A percentile compares a stretch with the other conserved stretches of the same genome.
These are phyloP conservation scores for Leptestheria dahalacensis DNA, from an alignment of 1,140 invertebrate genomes.

Conservation along the genomic window DNA sequence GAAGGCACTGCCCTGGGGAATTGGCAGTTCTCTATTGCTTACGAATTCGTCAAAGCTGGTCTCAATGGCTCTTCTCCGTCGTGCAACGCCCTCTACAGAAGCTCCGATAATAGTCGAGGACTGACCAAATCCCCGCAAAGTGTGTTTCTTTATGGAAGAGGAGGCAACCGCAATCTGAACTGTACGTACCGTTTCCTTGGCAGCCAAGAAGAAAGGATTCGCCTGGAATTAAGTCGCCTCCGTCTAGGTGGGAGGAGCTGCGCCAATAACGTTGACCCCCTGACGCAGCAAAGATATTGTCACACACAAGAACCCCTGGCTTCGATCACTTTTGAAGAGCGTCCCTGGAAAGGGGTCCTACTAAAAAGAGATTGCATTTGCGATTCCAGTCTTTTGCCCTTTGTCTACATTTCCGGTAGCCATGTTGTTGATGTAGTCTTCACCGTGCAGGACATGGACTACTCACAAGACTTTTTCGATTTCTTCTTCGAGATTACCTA, in stretches of 20 bases:
- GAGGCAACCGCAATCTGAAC: constrained; percentile 52
- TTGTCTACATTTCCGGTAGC: constrained; percentile 37
- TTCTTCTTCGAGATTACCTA: constrained; percentile 65
- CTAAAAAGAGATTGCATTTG: constrained; percentile 56
- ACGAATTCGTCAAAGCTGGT: constrained; percentile 63
- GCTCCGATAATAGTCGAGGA: constrained; percentile 21
- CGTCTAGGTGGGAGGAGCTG: constrained; percentile 22
- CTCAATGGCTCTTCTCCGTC: constrained; percentile 36
- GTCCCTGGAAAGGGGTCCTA: constrained; percentile 41
- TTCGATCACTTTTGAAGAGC: constrained; percentile 50
- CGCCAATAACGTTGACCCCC: constrained; percentile 3
- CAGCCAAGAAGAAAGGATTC: constrained; percentile 20
- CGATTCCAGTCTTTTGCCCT: constrained; percentile 28
- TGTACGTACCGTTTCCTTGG: constrained; percentile 68
- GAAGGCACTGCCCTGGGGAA: constrained; percentile 49
- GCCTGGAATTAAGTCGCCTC: constrained; percentile 38
- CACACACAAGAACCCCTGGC: constrained; percentile 25
- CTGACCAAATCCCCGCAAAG: constrained; percentile 56
- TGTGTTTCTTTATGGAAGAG: constrained; percentile 64
- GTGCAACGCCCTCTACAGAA: constrained; percentile 47
- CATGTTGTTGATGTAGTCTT: constrained; percentile 55
- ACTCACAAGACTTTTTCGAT: constrained; percentile 60
- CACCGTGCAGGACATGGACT: constrained; percentile 58
- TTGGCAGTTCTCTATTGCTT: constrained; percentile 55
- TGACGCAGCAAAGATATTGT: constrained; percentile 2